Evolutionary conservation across 2,797 vertebrate species (phyloP).

Genomic region (Sebastes steindachneri): DNA sequence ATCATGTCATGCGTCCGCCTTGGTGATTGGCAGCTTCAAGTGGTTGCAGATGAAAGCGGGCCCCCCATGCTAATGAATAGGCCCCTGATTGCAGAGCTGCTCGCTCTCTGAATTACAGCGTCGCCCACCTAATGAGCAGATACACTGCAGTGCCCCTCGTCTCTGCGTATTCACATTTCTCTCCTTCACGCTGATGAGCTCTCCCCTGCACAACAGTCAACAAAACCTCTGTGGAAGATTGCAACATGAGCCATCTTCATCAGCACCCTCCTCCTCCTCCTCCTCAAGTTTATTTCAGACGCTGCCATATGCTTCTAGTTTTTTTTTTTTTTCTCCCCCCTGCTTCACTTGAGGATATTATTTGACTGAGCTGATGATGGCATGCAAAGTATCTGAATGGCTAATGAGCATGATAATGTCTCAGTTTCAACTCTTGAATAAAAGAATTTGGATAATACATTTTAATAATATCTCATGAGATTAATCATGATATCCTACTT

Average conservation of each 20-base stretch:
- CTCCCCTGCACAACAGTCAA: slow-evolving; percentile 76
- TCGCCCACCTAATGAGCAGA: slow-evolving; percentile 78
- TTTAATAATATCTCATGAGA: background rate
- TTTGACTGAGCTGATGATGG: slow-evolving; percentile 46
- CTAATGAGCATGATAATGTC: slow-evolving; percentile 40
- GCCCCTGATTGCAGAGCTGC: slow-evolving; percentile 81
- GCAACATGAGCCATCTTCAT: slow-evolving; percentile 71
- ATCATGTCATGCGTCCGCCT: slow-evolving; percentile 73
- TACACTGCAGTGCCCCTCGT: slow-evolving; percentile 77
- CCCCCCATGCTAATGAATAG: slow-evolving; percentile 82
- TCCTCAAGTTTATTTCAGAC: slow-evolving; percentile 60
- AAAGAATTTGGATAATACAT: background rate
- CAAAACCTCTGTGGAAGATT: slow-evolving; percentile 77
- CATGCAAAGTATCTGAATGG: slow-evolving; percentile 44
- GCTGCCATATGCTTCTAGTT: slow-evolving; percentile 45
- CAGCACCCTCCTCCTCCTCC: slow-evolving; percentile 54
- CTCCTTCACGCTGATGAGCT: slow-evolving; percentile 76
- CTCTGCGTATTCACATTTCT: slow-evolving; percentile 71
- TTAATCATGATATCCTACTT: background rate
- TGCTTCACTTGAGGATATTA: slow-evolving; percentile 38
- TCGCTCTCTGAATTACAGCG: slow-evolving; percentile 74
- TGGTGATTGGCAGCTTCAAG: slow-evolving; percentile 79
- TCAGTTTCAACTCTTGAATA: slow-evolving; percentile 14
- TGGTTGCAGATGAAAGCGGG: slow-evolving; percentile 82
- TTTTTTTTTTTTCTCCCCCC: background rate